Base-by-base conservation (phyloP, 1,140 invertebrate genomes). In the Drosophila grimshawi region DNA sequence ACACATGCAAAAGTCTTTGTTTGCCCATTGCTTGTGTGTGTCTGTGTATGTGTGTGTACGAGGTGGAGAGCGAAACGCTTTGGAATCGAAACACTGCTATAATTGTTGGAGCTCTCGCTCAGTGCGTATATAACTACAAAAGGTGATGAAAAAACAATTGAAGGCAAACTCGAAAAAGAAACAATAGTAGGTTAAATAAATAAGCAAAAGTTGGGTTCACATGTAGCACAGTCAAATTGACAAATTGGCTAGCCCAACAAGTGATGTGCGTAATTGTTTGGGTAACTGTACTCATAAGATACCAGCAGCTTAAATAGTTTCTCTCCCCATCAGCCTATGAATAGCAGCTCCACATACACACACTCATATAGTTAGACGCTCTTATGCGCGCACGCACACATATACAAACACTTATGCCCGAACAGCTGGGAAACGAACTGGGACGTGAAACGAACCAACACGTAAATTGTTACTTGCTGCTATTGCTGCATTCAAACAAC, bases 341-440 rank as follows among this genome's bases (percentile, higher is more conserved):
- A 61, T 35, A 68, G 52, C 53, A 61, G 59, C 68, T 43, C 45
- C 69, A 64, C 39, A 65, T 62, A 49, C 62, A 29, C 55, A 66
- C 67, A 75, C 59, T 57, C 41, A 66, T 29, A 51, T 30, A 52
- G 60, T 43, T 32, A 51, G 43, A 57, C 60, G 7, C n/a, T 51
- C 27, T 32, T 45, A 48, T 35, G 32, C 43, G 57, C 39, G 39
- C 52, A 27, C 66, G 30, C 62, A 52, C 62, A 70, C 65, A 60
- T 49, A 64, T 62, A 66, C 57, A 59, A n/a, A 39, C 32, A 59
- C 35, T 37, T 72, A 56, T 68, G 57, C 49, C 69, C 66, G 74
- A 88, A 88, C 83, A 88, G 83, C 83, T 88, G 83, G 78, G 83
- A 89, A 89, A 88, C 83, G 48, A 55, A 75, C 29, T 86, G 85